Conservation (phyloP, 2,797 vertebrate genomes). For the Liparis tanakae region DNA sequence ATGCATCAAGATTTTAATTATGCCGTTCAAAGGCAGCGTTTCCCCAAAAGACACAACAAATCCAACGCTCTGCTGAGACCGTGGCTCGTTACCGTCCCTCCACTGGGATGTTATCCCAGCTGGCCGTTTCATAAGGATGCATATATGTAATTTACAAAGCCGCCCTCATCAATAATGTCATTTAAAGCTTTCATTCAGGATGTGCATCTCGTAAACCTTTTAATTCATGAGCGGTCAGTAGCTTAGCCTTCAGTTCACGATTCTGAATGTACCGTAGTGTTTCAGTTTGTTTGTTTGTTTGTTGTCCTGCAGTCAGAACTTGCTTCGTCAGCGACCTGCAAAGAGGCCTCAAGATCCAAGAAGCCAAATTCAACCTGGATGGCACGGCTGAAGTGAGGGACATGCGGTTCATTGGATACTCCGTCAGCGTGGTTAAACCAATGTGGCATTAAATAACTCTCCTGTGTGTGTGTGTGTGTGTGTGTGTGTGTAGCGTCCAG, state of each 20-base stretch:
- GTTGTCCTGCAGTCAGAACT: constrained; percentile 80
- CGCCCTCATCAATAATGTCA: background rate
- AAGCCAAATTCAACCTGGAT: constrained; percentile 95
- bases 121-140: background rate
- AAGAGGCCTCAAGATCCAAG: constrained; percentile 93
- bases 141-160: background rate
- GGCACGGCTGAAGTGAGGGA: constrained; percentile 89
- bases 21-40: constrained; percentile 12
- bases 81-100: background rate
- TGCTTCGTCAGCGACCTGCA: constrained; percentile 97
- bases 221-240: background rate
- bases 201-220: background rate
- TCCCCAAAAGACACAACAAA: background rate
- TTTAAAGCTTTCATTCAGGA: background rate
- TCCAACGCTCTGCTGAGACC: background rate
- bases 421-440: background rate
- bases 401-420: background rate
- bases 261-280: background rate
- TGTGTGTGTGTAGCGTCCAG: constrained; percentile 84
- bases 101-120: background rate
- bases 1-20: background rate
- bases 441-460: background rate
- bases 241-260: background rate
- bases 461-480: constrained; percentile 36
- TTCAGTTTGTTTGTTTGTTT: background rate